Evolutionary conservation across 2,113 vertebrate species (phyloP), one percentile per base, ranked within the genome.

Genomic region (Sminthopsis crassicaudata): DNA sequence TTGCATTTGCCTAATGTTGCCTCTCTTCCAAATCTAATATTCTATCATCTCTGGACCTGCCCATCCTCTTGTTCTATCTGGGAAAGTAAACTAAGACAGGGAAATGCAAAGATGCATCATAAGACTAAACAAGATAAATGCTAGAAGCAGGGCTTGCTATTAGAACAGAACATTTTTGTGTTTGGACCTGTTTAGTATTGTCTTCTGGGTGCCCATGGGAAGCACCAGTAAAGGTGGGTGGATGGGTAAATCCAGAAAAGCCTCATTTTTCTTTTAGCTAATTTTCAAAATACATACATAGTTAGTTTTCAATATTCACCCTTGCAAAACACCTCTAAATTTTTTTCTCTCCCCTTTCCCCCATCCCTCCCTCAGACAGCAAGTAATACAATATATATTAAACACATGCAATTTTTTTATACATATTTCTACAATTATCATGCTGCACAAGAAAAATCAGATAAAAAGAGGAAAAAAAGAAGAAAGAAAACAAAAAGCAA

Each of bases 1-100:
- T 94, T 57, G 84, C 51, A 94, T 95, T 94, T 94, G 91, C 50
- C 89, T 88, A 42, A n/a, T 76, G 60, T n/a, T 76, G 12, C 36
- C 36, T n/a, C 14, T 16, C 60, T 76, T 76, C 60, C 60, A 76
- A 30, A 76, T 84, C 4, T 3, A 25, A 90, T 26, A 50, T 93
- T 88, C 88, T 51, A 24, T 14, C 46, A 53, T 53, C 19, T 24
- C 57, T 57, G 0, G 57, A 30, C 91, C 36, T 95, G 91, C 89
- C 50, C 27, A 51, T 57, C 48, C 36, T 57, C 91, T 42, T 52
- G 42, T 89, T 53, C 93, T 94, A 22, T 90, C n/a, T 42, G 16
- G 55, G 26, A 25, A 57, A 57, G 30, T 9, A 57, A 57, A 9
- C 55, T 27, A 57, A 57, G 67, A 42, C 19, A 84, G 16, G 36